Conservation (phyloP, 2,888 invertebrate species). For the Tiliacea aurago region DNA sequence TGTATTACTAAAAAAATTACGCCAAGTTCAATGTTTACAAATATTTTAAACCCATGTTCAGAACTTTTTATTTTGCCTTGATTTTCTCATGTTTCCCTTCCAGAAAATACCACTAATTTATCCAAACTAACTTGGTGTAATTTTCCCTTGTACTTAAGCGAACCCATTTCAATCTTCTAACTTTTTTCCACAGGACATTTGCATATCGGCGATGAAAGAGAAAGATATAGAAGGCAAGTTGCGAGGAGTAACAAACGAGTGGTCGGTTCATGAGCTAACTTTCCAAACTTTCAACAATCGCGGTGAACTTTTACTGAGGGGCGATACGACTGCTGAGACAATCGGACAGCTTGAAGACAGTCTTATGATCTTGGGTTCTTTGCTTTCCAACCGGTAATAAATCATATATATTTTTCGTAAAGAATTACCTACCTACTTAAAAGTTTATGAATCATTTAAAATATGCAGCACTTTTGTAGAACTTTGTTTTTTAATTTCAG, state of each 20-base stretch:
- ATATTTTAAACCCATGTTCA: background rate
- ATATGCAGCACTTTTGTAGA: no score
- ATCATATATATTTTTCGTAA: background rate
- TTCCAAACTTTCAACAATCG: conserved; percentile 99
- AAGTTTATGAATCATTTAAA: background rate
- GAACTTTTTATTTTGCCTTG: background rate
- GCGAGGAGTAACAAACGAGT: conserved; percentile 98
- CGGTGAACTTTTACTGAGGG: conserved; percentile 97
- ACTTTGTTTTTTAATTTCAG: background rate
- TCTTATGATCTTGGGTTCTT: conserved; percentile 98
- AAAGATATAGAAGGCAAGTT: conserved; percentile 99
- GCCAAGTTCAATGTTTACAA: background rate
- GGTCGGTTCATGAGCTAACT: conserved; percentile 97
- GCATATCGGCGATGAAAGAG: conserved; percentile 99
- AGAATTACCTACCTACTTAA: background rate
- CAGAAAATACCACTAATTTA: background rate
- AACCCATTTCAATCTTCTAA: background rate
- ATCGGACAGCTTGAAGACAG: conserved; percentile 98
- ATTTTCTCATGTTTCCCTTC: background rate
- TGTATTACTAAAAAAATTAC: background rate
- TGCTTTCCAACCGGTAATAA: conserved; percentile 95
- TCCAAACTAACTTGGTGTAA: background rate
- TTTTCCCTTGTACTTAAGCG: background rate
- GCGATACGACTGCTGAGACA: conserved; percentile 98
- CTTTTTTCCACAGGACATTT: conserved; percentile 93